phyloP scores from a whole-genome alignment of 2,797 vertebrate species.

The Loris lydekkerianus region DNA sequence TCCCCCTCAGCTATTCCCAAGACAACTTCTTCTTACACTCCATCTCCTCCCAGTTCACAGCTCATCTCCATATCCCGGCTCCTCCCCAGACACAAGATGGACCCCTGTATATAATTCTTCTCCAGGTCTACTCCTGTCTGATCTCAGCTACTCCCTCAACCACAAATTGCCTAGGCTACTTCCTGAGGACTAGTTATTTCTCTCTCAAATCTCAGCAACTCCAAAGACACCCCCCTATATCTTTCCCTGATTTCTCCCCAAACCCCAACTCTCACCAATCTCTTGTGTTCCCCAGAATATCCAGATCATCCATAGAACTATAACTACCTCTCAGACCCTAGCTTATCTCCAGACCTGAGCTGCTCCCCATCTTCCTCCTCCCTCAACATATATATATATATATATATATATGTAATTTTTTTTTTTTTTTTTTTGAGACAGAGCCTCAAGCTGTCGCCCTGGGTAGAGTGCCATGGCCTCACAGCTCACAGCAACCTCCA shows the following conservation, averaged over 20 bases:
- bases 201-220: not conserved
- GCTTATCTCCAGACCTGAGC: not conserved
- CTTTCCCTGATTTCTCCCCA: not conserved
- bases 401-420: too few species aligned
- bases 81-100: not conserved
- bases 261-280: not conserved
- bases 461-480: too few species aligned
- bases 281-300: not conserved
- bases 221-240: too few species aligned
- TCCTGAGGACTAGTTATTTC: not conserved
- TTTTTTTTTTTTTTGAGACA: too few species aligned
- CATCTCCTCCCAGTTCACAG: not conserved
- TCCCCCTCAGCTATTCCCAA: not conserved
- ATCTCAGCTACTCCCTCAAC: not conserved
- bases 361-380: not conserved
- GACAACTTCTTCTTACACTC: not conserved
- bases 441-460: too few species aligned
- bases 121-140: not conserved
- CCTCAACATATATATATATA: too few species aligned
- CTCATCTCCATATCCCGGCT: not conserved
- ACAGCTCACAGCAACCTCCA: too few species aligned
- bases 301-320: not conserved
- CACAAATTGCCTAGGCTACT: not conserved
- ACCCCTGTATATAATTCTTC: not conserved
- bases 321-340: not conserved